Conservation (phyloP, 2,888 invertebrate genomes). For the Dilophus febrilis region DNA sequence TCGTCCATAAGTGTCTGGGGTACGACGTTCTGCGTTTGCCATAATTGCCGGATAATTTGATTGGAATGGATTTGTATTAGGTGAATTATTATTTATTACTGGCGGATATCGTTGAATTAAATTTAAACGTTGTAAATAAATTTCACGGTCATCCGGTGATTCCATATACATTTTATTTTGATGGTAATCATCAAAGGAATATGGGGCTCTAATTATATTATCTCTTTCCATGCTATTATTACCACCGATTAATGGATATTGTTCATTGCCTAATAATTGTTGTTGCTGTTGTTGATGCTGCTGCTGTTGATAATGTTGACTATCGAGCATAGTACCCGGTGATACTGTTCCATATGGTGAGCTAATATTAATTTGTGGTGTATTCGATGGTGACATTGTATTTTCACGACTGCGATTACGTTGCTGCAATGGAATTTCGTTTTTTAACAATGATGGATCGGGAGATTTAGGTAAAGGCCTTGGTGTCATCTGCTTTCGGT, state of each 20-base stretch:
- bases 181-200: conserved; percentile 9
- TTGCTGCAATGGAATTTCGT: conserved; percentile 12
- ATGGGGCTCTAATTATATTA: conserved; percentile 20
- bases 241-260: too few relatives aligned
- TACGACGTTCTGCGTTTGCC: conserved; percentile 44
- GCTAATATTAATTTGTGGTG: conserved; percentile 31
- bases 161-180: conserved; percentile 3
- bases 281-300: conserved; percentile 17
- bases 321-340: too few relatives aligned
- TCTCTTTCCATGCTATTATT: conserved; percentile 16
- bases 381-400: conserved; percentile 25
- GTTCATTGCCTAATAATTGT: conserved; percentile 23
- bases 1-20: conserved; percentile 68
- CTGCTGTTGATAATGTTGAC: conserved; percentile 13
- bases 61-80: too few relatives aligned
- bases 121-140: conserved; percentile 27
- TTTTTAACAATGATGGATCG: too few relatives aligned
- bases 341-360: conserved; percentile 32
- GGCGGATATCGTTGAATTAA: conserved; percentile 18
- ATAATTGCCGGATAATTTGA: conserved; percentile 15
- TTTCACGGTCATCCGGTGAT: conserved; percentile 14
- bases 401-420: conserved; percentile 31
- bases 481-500: too few relatives aligned
- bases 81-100: conserved; percentile 1
- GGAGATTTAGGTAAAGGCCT: too few relatives aligned